Evolutionary conservation across 64 coral and sea anemone species (phyloP).

Genomic region (Catalaphyllia jardinei): DNA sequence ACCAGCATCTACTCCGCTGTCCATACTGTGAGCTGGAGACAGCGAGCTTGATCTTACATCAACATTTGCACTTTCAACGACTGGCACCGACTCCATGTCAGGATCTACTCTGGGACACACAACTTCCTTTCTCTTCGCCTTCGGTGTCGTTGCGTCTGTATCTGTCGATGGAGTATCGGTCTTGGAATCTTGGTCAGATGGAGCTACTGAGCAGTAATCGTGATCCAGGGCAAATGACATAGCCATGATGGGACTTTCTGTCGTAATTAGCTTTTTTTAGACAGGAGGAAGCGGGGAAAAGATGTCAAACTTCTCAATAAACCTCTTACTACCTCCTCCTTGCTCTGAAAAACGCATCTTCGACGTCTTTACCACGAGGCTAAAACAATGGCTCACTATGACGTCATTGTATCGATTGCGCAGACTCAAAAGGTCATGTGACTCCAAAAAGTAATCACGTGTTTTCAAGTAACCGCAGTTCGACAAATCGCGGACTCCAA

Average conservation of each 20-base stretch:
- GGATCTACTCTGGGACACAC: not conserved
- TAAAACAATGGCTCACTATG: no score
- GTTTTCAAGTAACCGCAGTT: not conserved
- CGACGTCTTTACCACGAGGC: no score
- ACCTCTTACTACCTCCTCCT: not conserved
- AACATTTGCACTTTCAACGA: not conserved
- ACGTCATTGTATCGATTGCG: not conserved
- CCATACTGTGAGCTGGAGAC: slow-evolving; percentile 60
- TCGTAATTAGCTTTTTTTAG: not conserved
- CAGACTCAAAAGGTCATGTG: slow-evolving; percentile 9
- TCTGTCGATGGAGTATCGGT: not conserved
- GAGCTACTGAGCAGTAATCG: slow-evolving; percentile 19
- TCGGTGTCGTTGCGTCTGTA: not conserved
- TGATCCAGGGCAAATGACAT: slow-evolving; percentile 40
- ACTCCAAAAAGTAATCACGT: not conserved
- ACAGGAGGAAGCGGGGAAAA: not conserved
- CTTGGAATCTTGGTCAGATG: not conserved
- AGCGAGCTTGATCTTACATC: not conserved
- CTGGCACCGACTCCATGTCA: not conserved
- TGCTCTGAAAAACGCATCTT: not conserved
- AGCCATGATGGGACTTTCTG: not conserved
- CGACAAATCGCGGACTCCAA: not conserved
- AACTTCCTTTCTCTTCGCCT: not conserved
- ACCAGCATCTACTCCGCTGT: slow-evolving; percentile 55
- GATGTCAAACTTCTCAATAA: not conserved